Conservation (phyloP, 1,140 invertebrate species). For the Wiebesia pumilae region DNA sequence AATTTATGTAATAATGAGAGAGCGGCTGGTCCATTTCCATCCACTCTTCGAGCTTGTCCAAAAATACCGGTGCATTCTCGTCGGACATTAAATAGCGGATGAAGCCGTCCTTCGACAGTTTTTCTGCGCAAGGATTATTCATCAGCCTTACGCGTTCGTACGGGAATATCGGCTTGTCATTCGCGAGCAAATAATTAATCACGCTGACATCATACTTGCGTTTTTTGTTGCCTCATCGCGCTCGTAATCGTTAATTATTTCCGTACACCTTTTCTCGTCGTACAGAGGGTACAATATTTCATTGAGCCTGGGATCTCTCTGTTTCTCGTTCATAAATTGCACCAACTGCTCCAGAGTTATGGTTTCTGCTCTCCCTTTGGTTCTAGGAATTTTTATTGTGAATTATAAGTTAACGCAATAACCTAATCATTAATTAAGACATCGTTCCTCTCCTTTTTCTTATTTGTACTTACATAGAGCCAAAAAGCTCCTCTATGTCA, state of each 20-base stretch:
- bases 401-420: neutral
- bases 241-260: conserved; percentile 97
- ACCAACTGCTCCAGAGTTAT: conserved; percentile 91
- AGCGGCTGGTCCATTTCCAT: conserved; percentile 99
- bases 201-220: conserved; percentile 79
- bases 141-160: neutral
- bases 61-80: conserved; percentile 98
- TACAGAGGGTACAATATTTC: conserved; percentile 99
- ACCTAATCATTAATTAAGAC: conserved; percentile 24
- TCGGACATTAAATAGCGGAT: conserved; percentile 99
- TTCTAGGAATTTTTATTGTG: conserved; percentile 76
- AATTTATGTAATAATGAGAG: conserved; percentile 99
- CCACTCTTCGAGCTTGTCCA: conserved; percentile 97
- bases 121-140: conserved; percentile 69
- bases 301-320: conserved; percentile 97
- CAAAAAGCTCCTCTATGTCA: conserved; percentile 98
- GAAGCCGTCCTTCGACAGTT: conserved; percentile 95
- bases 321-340: conserved; percentile 97
- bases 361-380: conserved; percentile 88
- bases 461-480: conserved; percentile 89
- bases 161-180: neutral
- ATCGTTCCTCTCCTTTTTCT: neutral
- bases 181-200: neutral
- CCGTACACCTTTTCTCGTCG: conserved; percentile 92
- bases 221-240: conserved; percentile 85